Evolutionary conservation across 2,888 invertebrate genomes (phyloP).

Genomic region (Orgyia antiqua): DNA sequence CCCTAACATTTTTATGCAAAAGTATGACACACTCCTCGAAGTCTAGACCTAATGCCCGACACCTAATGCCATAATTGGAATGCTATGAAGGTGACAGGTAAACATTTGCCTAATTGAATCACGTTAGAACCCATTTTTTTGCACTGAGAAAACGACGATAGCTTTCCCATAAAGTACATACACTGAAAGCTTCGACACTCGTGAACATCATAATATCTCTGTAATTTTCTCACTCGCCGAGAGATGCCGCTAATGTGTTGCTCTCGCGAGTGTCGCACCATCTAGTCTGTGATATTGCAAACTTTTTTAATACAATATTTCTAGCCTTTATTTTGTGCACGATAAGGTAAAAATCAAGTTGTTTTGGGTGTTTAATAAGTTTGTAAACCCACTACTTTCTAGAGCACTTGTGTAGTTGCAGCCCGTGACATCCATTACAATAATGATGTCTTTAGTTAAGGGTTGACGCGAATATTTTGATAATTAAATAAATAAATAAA

Average conservation of each 20-base stretch:
- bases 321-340: constrained; percentile 8
- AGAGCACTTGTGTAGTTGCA: constrained; percentile 67
- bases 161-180: too few species aligned
- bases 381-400: constrained; percentile 48
- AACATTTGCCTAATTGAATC: too few species aligned
- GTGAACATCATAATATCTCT: constrained; percentile 54
- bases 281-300: constrained; percentile 47
- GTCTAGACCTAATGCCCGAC: too few species aligned
- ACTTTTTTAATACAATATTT: constrained; percentile 24
- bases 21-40: too few species aligned
- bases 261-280: constrained; percentile 61
- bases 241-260: constrained; percentile 75
- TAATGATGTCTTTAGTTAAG: constrained; percentile 63
- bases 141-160: too few species aligned
- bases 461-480: constrained; percentile 32
- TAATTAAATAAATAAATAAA: too few species aligned
- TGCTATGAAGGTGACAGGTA: too few species aligned
- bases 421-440: constrained; percentile 75
- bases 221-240: constrained; percentile 69
- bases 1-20: too few species aligned
- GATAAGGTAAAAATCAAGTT: constrained; percentile 30
- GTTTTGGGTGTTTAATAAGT: constrained; percentile 9
- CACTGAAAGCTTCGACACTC: constrained; percentile 44
- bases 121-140: too few species aligned
- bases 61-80: too few species aligned